A percentile compares a stretch with the other conserved stretches of the same genome.
These are phyloP conservation scores for Anoplius nigerrimus DNA, from an alignment of 2,888 invertebrate species.

Conservation along the genomic window DNA sequence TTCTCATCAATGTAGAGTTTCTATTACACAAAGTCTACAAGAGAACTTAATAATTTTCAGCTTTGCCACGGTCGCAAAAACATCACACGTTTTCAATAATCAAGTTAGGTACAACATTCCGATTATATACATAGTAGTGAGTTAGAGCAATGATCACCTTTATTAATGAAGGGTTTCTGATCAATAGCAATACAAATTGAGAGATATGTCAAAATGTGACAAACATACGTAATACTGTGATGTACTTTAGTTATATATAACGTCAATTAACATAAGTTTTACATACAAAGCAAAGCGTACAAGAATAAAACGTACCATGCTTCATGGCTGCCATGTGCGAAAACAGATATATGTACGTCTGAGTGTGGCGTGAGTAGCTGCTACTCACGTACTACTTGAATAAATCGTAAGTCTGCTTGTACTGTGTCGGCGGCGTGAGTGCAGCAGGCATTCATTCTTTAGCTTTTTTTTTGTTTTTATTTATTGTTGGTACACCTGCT, in stretches of 20 bases:
- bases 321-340: constrained; percentile 77
- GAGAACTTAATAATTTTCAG: no score
- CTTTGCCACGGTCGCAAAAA: no score
- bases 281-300: constrained; percentile 60
- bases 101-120: no score
- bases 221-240: neutral
- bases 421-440: constrained; percentile 67
- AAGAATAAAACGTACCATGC: constrained; percentile 75
- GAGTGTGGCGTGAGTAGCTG: constrained; percentile 66
- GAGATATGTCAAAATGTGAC: no score
- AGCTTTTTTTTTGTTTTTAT: constrained; percentile 63
- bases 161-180: no score
- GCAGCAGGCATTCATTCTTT: constrained; percentile 73
- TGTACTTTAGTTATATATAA: no score
- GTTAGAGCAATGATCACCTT: no score
- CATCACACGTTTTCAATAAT: no score
- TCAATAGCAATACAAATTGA: no score
- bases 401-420: constrained; percentile 70
- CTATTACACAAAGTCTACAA: no score
- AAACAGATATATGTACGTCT: constrained; percentile 65
- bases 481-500: constrained; percentile 67
- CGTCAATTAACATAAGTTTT: constrained; percentile 5
- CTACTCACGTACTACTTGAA: constrained; percentile 70
- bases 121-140: no score
- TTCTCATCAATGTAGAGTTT: no score